Evolutionary conservation across 1,140 invertebrate genomes (phyloP).

Genomic region (Ruditapes philippinarum): DNA sequence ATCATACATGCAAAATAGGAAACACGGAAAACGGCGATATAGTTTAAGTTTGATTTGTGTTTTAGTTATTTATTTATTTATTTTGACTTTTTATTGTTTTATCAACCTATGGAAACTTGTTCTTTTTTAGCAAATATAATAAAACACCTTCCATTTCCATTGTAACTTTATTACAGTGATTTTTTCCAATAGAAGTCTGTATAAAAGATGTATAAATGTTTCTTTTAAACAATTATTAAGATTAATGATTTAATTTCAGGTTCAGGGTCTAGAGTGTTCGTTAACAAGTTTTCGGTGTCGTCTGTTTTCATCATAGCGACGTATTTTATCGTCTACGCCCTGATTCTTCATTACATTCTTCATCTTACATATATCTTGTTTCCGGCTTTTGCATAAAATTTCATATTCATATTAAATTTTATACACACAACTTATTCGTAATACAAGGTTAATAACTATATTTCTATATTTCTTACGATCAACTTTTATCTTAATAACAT

Average conservation of each 20-base stretch:
- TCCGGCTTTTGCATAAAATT: slow-evolving; percentile 46
- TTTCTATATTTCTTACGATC: too few relatives aligned
- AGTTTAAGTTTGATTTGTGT: too few relatives aligned
- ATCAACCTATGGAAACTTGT: too few relatives aligned
- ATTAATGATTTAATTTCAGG: slow-evolving; percentile 31
- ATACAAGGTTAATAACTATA: too few relatives aligned
- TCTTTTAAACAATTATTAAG: background rate
- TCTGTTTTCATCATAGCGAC: slow-evolving; percentile 35
- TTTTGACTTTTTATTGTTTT: too few relatives aligned
- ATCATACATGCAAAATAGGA: too few relatives aligned
- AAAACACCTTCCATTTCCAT: too few relatives aligned
- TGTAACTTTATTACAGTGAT: background rate
- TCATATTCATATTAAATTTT: too few relatives aligned
- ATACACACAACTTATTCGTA: too few relatives aligned
- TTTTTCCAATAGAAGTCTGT: background rate
- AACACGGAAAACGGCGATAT: too few relatives aligned
- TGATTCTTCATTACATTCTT: slow-evolving; percentile 52
- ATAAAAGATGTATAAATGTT: background rate
- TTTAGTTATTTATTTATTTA: background rate
- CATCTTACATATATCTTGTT: slow-evolving; percentile 57
- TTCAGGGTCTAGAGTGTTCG: slow-evolving; percentile 27
- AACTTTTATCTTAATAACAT: too few relatives aligned
- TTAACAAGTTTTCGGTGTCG: slow-evolving; percentile 26
- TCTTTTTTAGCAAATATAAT: too few relatives aligned
- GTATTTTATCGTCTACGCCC: slow-evolving; percentile 46